Evolutionary conservation across 2,888 invertebrate species (phyloP).

Genomic region (Brenthis daphne): DNA sequence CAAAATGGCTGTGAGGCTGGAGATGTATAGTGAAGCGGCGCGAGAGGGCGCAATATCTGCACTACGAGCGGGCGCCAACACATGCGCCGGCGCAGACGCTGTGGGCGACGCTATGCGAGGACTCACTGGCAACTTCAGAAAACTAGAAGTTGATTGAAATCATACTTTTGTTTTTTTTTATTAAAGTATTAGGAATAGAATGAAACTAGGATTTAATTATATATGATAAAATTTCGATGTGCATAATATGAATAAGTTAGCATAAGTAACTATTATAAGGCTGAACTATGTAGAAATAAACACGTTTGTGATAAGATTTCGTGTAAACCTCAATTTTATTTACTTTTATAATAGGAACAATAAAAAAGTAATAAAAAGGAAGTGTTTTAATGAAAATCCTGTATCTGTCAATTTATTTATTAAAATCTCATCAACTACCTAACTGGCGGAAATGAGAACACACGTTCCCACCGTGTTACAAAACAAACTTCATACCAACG

Average conservation of each 20-base stretch:
- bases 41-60: conserved; percentile 89
- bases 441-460: conserved; percentile 56
- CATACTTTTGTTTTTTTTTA: conserved; percentile 5
- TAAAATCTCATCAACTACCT: conserved; percentile 64
- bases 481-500: conserved; percentile 45
- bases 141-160: conserved; percentile 87
- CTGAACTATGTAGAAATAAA: too few species aligned
- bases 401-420: conserved; percentile 53
- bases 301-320: conserved; percentile 30
- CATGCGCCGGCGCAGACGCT: conserved; percentile 84
- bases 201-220: neutral
- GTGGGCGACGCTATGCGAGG: conserved; percentile 86
- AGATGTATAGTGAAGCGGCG: conserved; percentile 87
- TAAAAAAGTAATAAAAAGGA: neutral
- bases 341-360: neutral
- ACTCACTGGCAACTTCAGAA: conserved; percentile 89
- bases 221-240: neutral
- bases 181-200: neutral
- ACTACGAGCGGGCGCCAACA: conserved; percentile 81
- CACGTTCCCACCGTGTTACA: conserved; percentile 49
- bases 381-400: conserved; percentile 17
- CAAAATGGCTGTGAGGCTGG: conserved; percentile 85
- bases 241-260: neutral
- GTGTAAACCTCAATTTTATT: neutral
- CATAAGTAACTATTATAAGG: too few species aligned